A percentile compares a stretch with the other conserved stretches of the same genome.
phyloP scores from a whole-genome alignment of 2,797 vertebrate species.

The Danio tinwini region DNA sequence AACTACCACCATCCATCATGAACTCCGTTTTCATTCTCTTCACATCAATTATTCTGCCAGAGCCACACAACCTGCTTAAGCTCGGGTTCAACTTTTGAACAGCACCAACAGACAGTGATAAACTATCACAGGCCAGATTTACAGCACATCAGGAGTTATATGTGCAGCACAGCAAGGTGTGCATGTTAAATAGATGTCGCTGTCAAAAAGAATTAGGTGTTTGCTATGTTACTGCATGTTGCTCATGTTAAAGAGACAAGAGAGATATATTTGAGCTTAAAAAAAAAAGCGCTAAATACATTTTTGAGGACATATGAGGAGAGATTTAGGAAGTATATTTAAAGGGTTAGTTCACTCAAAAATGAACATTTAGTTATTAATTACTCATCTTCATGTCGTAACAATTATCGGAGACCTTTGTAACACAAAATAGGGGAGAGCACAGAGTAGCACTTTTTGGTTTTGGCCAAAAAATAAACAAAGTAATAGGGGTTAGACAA shows the following conservation, averaged over 20 bases:
- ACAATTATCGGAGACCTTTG: too few relatives aligned
- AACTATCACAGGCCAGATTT: constrained; percentile 50
- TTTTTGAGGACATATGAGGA: too few relatives aligned
- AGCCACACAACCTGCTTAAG: constrained; percentile 15
- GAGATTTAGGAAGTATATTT: too few relatives aligned
- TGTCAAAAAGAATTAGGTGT: constrained; percentile 34
- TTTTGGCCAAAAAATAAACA: too few relatives aligned
- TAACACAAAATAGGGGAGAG: too few relatives aligned
- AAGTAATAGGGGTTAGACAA: too few relatives aligned
- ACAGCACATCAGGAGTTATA: constrained; percentile 23
- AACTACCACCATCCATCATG: constrained; percentile 67
- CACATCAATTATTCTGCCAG: constrained; percentile 35
- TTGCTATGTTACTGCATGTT: neutral
- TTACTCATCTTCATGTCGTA: too few relatives aligned
- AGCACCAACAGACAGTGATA: constrained; percentile 43
- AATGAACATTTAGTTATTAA: too few relatives aligned
- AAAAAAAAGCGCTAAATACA: too few relatives aligned
- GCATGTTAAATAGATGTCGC: constrained; percentile 24
- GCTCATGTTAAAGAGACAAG: neutral
- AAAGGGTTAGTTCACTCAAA: too few relatives aligned
- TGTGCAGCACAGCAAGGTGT: constrained; percentile 13
- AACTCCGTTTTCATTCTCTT: constrained; percentile 14
- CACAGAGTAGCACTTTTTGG: too few relatives aligned
- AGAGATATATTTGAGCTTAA: too few relatives aligned
- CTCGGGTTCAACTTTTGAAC: constrained; percentile 19